Conservation (phyloP, 2,797 vertebrate genomes). For the Tragelaphus oryx region DNA sequence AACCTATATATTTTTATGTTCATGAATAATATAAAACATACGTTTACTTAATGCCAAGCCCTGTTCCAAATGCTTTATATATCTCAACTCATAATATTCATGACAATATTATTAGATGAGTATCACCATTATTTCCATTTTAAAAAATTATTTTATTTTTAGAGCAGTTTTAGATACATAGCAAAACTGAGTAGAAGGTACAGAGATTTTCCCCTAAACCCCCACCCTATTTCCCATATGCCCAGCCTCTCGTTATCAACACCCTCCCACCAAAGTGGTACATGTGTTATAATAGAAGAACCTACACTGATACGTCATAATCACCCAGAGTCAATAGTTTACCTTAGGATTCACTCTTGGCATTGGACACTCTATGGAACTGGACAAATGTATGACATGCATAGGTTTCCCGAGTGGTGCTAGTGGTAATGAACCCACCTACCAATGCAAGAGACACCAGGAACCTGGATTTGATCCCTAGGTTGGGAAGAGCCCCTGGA, state of each 20-base stretch:
- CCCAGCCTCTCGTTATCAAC: neutral
- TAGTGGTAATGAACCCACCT: neutral
- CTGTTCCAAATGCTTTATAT: neutral
- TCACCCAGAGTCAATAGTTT: neutral
- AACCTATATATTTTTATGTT: neutral
- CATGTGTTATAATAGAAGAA: neutral
- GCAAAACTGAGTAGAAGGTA: neutral
- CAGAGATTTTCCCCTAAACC: neutral
- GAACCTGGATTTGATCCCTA: neutral
- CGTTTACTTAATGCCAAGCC: neutral
- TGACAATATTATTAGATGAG: neutral
- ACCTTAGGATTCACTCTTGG: neutral
- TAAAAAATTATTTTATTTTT: neutral
- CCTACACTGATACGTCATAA: neutral
- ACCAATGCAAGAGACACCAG: neutral
- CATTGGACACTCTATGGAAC: neutral
- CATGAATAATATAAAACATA: neutral
- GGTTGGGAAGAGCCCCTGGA: neutral
- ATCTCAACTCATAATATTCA: neutral
- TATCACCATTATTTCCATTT: neutral
- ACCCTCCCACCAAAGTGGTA: neutral
- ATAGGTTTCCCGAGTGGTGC: neutral
- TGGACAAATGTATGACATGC: neutral
- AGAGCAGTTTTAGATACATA: neutral
- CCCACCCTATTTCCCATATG: fast-evolving